Conservation (phyloP, 2,113 vertebrate genomes). For the Psilopsiagon aymara region DNA sequence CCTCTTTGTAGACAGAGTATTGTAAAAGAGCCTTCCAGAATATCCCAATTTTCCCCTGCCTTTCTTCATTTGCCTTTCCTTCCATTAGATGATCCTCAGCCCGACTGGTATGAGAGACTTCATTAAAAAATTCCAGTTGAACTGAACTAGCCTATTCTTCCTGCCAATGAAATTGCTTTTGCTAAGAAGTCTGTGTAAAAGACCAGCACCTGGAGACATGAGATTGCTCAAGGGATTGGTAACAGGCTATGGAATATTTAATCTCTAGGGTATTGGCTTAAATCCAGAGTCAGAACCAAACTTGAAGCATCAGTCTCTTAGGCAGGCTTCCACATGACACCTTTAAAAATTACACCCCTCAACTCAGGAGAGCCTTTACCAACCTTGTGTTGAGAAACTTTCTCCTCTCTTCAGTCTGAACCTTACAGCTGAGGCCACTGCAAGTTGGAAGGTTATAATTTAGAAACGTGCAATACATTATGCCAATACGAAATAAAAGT, state of each 20-base stretch:
- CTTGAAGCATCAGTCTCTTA: conserved; percentile 12
- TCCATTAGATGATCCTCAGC: not conserved
- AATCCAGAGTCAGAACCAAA: conserved; percentile 40
- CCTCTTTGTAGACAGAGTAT: not conserved
- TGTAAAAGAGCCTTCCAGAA: not conserved
- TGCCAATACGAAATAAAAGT: not conserved
- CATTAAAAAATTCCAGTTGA: conserved; percentile 57
- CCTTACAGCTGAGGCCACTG: not conserved
- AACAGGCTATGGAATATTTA: conserved; percentile 50
- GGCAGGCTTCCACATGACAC: conserved; percentile 27
- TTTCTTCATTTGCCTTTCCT: not conserved
- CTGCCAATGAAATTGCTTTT: conserved; percentile 43
- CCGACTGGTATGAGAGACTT: not conserved
- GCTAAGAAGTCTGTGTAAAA: conserved; percentile 19
- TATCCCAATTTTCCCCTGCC: not conserved
- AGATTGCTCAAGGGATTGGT: conserved; percentile 27
- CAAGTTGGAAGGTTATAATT: not conserved
- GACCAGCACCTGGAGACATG: conserved; percentile 48
- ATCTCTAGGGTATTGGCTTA: conserved; percentile 49
- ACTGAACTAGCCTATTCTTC: not conserved
- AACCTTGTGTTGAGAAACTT: not conserved
- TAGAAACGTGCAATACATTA: not conserved
- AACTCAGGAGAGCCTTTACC: not conserved
- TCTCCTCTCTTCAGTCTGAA: not conserved
- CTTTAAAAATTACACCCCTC: not conserved